These are phyloP conservation scores for Eciton burchellii DNA, from an alignment of 1,140 invertebrate genomes.

Conservation along the genomic window DNA sequence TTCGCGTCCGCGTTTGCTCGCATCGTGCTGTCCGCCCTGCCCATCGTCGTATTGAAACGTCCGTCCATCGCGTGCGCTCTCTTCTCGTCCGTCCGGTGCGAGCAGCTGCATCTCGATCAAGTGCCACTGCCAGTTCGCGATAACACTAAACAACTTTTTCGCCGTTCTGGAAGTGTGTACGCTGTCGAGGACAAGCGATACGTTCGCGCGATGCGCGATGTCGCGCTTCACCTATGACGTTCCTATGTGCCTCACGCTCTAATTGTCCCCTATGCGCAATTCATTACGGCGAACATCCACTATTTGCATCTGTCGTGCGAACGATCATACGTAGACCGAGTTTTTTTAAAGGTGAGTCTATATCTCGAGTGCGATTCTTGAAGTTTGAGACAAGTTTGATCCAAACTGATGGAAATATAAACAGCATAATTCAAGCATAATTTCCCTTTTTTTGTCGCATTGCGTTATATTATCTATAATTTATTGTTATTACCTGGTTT, in stretches of 20 bases:
- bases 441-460: no score
- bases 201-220: constrained; percentile 31
- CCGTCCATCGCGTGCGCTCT: no score
- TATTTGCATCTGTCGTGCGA: constrained; percentile 22
- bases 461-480: no score
- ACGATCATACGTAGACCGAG: constrained; percentile 14
- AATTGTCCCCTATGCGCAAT: constrained; percentile 31
- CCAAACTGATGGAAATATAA: no score
- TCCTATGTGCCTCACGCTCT: not conserved
- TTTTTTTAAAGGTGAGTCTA: constrained; percentile 30
- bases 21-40: constrained; percentile 5
- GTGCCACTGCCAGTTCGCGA: constrained; percentile 20
- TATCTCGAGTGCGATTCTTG: not conserved
- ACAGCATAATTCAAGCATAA: no score
- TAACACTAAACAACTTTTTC: no score
- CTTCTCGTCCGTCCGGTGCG: not conserved
- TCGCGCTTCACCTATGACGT: not conserved
- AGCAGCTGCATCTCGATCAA: no score
- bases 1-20: constrained; percentile 52
- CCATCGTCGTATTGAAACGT: not conserved
- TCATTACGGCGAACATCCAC: constrained; percentile 40
- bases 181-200: not conserved
- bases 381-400: no score
- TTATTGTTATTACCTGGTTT: no score
- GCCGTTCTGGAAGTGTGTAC: not conserved